A percentile compares a stretch with the other conserved stretches of the same genome.
Evolutionary conservation across 2,113 vertebrate species (phyloP).

Genomic region (Rousettus leschenaultii): DNA sequence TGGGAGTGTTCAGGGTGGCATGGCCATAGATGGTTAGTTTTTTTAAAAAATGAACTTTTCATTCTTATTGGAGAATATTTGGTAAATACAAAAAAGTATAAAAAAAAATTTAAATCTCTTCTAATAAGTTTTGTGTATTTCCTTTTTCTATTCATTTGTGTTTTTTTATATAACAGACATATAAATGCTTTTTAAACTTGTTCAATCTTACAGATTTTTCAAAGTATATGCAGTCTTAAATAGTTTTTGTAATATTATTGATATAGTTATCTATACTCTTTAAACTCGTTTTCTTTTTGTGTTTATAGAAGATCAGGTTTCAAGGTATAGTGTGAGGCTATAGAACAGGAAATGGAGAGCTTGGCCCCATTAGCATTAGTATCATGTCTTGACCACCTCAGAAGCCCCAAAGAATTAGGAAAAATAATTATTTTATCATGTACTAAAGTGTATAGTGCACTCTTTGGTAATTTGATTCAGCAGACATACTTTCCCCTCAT

Average conservation of each 20-base stretch:
- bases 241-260: not conserved
- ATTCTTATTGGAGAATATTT: not conserved
- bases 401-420: not conserved
- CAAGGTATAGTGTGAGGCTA: not conserved
- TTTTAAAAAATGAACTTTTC: not conserved
- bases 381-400: not conserved
- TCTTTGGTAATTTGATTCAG: not conserved
- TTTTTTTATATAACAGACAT: not conserved
- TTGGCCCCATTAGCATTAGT: not conserved
- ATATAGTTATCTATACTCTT: not conserved
- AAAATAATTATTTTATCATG: not conserved
- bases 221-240: not conserved
- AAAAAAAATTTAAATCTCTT: not conserved
- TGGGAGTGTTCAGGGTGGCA: too few relatives aligned
- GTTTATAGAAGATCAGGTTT: not conserved
- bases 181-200: not conserved
- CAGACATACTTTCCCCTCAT: not conserved
- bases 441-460: not conserved
- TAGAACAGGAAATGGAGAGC: not conserved
- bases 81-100: not conserved
- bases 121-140: not conserved
- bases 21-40: too few relatives aligned
- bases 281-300: not conserved
- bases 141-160: not conserved
- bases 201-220: not conserved